Base-by-base conservation (phyloP, 2,888 invertebrate species). In the Andrena minutula region DNA sequence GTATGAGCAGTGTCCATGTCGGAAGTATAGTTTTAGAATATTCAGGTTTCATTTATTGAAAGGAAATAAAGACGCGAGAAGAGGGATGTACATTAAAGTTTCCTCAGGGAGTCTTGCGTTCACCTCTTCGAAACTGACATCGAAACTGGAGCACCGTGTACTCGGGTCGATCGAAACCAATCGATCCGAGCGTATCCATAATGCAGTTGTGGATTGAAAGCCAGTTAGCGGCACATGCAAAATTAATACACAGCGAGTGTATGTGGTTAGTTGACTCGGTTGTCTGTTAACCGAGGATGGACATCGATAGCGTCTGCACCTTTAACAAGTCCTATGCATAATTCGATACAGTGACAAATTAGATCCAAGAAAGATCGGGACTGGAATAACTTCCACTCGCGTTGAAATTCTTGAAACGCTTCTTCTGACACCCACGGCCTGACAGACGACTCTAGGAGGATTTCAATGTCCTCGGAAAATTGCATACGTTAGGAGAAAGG, bases 221-320 rank as follows among this genome's bases (percentile, higher is more conserved):
- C 56, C 63, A 63, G 65, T 65, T 73, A 41, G 65, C 53, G 56
- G 64, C 64, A 73, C 56, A 73, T 73, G 65, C 65, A 73, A 53
- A 65, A 73, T 73, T 73, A 73, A 73, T 73, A 41, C 65, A 16
- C 35, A 32, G 23, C 63, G 8, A 65, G 35, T 58, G 41, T 41
- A 73, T 41, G 20, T 35, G 56, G 53, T 41, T 56, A 35, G 26
- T 20, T 53, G 64, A 56, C 10, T 65, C 56, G 73, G 56, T 56
- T 35, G 32, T 16, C 20, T 8, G 64, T 73, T 73, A 56, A 73
- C 56, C n/a, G 56, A 26, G 12, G 5, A 47, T 47, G 28, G 41
- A 28, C 58, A 58, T 49, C 60, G 16, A n/a, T 26, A 28, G 12
- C 16, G 65, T 30, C 6, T 58, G 28, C 47, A 41, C 16, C 41